phyloP scores from a whole-genome alignment of 2,888 invertebrate genomes.

The Sesia apiformis region DNA sequence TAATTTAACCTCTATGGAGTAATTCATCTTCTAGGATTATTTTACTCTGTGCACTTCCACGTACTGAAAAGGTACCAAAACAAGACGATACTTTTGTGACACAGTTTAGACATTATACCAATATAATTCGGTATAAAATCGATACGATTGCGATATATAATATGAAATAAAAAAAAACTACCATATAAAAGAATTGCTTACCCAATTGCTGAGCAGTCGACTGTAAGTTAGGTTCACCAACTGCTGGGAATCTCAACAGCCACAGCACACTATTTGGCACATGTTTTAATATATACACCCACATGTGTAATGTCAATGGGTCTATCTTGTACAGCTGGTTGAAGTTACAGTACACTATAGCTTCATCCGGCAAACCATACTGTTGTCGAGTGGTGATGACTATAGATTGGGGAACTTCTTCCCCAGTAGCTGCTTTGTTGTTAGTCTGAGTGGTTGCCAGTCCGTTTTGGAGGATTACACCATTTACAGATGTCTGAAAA shows the following conservation, averaged over 20 bases:
- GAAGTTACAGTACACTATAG: constrained; percentile 98
- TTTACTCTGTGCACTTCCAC: no score
- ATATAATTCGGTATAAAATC: no score
- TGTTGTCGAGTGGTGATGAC: constrained; percentile 97
- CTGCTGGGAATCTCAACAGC: constrained; percentile 96
- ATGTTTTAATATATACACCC: constrained; percentile 94
- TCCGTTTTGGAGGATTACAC: constrained; percentile 97
- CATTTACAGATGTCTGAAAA: constrained; percentile 91
- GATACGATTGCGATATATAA: no score
- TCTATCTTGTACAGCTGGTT: constrained; percentile 99
- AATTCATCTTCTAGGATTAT: no score
- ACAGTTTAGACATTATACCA: no score
- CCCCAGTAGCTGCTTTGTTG: constrained; percentile 98
- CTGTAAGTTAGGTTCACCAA: constrained; percentile 89
- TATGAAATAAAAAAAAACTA: no score
- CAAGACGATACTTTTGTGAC: no score
- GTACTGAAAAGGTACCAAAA: no score
- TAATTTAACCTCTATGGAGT: no score
- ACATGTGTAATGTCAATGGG: constrained; percentile 95
- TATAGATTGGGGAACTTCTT: constrained; percentile 97
- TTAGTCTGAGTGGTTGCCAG: constrained; percentile 97
- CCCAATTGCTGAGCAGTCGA: constrained; percentile 89
- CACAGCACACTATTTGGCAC: constrained; percentile 97
- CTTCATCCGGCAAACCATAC: constrained; percentile 96
- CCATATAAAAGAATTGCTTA: constrained; percentile 15